phyloP scores from a whole-genome alignment of 1,140 invertebrate genomes.

The Nephila pilipes region DNA sequence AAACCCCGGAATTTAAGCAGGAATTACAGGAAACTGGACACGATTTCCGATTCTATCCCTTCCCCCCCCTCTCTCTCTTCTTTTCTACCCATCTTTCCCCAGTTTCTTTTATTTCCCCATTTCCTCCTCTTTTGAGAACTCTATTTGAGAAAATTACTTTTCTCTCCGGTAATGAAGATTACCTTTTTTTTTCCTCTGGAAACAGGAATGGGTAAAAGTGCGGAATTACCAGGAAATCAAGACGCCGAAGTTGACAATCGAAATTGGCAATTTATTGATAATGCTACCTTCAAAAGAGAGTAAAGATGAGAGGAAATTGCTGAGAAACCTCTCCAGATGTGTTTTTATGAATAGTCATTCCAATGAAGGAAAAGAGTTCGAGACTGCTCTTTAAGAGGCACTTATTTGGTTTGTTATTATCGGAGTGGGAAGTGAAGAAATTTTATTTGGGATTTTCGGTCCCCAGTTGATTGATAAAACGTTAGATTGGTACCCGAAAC shows the following conservation, averaged over 20 bases:
- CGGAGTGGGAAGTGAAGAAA: background rate
- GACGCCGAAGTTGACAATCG: slow-evolving; percentile 32
- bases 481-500: no score
- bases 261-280: slow-evolving; percentile 55
- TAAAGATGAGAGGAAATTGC: slow-evolving; percentile 2
- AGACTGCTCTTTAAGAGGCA: background rate
- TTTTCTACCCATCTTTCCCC: background rate
- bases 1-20: slow-evolving; percentile 41
- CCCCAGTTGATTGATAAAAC: no score
- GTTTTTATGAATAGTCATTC: slow-evolving; percentile 27
- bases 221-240: slow-evolving; percentile 53
- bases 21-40: slow-evolving; percentile 57
- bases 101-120: slow-evolving; percentile 17
- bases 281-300: background rate
- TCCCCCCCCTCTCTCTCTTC: background rate
- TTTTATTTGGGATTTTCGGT: background rate
- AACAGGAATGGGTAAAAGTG: background rate
- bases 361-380: background rate
- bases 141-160: slow-evolving; percentile 53
- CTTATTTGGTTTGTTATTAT: slow-evolving; percentile 22
- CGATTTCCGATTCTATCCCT: slow-evolving; percentile 39
- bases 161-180: slow-evolving; percentile 49
- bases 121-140: slow-evolving; percentile 21
- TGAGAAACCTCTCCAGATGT: background rate
- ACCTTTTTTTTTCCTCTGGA: background rate